Evolutionary conservation across 2,113 vertebrate genomes (phyloP).

Genomic region (Colistium nudipinnis): DNA sequence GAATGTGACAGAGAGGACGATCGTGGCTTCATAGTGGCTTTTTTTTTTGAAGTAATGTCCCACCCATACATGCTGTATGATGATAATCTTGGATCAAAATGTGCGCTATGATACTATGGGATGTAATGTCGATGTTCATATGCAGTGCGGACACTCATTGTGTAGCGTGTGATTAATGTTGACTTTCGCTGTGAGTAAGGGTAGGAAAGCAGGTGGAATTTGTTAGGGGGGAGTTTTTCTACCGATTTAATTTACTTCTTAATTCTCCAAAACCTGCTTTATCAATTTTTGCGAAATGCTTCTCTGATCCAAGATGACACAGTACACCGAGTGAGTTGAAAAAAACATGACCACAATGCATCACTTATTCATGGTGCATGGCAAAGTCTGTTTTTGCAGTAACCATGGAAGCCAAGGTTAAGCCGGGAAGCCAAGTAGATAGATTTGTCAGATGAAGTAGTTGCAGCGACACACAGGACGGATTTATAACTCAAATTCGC

Average conservation of each 20-base stretch:
- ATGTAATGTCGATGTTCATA: too few species aligned
- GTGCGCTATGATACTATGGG: too few species aligned
- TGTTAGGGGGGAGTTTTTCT: neutral
- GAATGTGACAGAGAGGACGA: slow-evolving; percentile 35
- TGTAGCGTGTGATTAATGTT: neutral
- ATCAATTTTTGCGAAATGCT: too few species aligned
- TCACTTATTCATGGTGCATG: neutral
- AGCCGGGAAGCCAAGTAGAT: neutral
- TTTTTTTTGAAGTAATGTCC: too few species aligned
- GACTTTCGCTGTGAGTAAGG: neutral
- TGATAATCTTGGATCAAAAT: too few species aligned
- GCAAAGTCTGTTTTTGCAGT: neutral
- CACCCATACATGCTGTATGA: too few species aligned
- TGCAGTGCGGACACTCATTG: too few species aligned
- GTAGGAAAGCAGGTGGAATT: neutral
- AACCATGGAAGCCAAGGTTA: neutral
- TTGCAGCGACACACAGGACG: too few species aligned
- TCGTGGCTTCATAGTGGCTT: slow-evolving; percentile 7
- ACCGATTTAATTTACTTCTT: neutral
- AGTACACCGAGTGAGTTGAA: neutral
- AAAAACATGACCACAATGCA: neutral
- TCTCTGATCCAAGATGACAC: neutral
- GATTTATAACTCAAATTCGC: too few species aligned
- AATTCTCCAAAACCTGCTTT: too few species aligned
- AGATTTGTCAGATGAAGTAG: too few species aligned